A percentile compares a stretch with the other conserved stretches of the same genome.
Conservation (phyloP, 2,888 invertebrate species). For the Ennomos quercinarius region DNA sequence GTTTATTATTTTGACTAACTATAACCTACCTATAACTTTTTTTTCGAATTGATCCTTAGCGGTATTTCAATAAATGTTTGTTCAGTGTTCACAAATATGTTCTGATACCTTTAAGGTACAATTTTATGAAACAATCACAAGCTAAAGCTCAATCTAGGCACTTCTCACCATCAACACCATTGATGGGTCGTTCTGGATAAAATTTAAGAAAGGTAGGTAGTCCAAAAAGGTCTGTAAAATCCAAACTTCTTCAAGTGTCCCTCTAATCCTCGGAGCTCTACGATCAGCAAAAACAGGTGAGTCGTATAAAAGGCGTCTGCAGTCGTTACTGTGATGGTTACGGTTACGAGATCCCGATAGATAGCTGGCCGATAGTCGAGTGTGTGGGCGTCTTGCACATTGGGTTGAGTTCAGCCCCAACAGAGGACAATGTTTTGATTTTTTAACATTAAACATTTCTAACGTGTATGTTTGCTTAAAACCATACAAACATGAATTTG, state of each 20-base stretch:
- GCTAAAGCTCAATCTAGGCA: too few species aligned
- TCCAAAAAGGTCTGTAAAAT: slow-evolving; percentile 10
- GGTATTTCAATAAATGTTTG: too few species aligned
- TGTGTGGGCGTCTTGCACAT: slow-evolving; percentile 18
- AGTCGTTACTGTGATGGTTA: slow-evolving; percentile 26
- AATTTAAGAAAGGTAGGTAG: background rate
- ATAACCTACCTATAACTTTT: too few species aligned
- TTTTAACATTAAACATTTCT: too few species aligned
- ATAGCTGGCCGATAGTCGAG: slow-evolving; percentile 17
- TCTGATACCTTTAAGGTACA: too few species aligned
- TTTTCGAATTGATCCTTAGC: too few species aligned
- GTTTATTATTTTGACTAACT: too few species aligned
- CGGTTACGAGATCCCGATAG: slow-evolving; percentile 26
- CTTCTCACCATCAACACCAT: too few species aligned
- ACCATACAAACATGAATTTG: too few species aligned
- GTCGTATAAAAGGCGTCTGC: slow-evolving; percentile 22
- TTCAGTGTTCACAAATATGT: too few species aligned
- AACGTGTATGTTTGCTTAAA: too few species aligned
- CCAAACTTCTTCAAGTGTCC: slow-evolving; percentile 16
- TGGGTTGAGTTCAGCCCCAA: background rate
- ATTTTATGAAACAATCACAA: too few species aligned
- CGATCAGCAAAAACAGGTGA: slow-evolving; percentile 32
- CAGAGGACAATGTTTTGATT: background rate
- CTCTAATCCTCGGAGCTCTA: slow-evolving; percentile 25
- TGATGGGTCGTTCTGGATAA: background rate